Evolutionary conservation across 1,140 invertebrate genomes (phyloP).

Genomic region (Macrobrachium rosenbergii): DNA sequence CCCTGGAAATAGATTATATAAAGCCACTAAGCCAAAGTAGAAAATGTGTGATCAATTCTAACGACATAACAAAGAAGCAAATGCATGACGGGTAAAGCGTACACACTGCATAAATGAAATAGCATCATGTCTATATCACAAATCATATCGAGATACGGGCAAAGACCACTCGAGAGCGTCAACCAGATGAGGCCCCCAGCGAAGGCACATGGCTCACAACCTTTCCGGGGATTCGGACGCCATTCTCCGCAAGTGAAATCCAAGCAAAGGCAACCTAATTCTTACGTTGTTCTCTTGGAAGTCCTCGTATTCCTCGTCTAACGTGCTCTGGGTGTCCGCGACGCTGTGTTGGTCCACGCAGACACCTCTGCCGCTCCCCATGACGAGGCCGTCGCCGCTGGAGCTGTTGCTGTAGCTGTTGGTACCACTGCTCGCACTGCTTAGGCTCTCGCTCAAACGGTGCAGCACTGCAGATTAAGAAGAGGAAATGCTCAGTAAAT

Average conservation of each 20-base stretch:
- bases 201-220: not conserved
- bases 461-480: not conserved
- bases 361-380: constrained; percentile 14
- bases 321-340: not conserved
- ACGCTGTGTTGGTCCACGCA: not conserved
- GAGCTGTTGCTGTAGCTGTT: constrained; percentile 46
- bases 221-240: not conserved
- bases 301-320: constrained; percentile 33
- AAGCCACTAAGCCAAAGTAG: too few relatives aligned
- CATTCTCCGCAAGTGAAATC: not conserved
- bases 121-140: too few relatives aligned
- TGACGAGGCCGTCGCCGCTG: constrained; percentile 28
- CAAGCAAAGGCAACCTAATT: not conserved
- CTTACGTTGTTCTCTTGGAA: constrained; percentile 29
- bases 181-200: too few relatives aligned
- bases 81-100: too few relatives aligned
- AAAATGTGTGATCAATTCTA: too few relatives aligned
- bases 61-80: too few relatives aligned
- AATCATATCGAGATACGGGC: too few relatives aligned
- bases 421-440: constrained; percentile 30
- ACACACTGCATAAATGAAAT: too few relatives aligned
- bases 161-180: too few relatives aligned
- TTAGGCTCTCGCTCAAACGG: constrained; percentile 14
- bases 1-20: too few relatives aligned
- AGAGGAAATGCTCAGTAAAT: not conserved